These are phyloP conservation scores for Amphiura filiformis DNA, from an alignment of 35 echinoderm and acorn worm species.

Conservation along the genomic window DNA sequence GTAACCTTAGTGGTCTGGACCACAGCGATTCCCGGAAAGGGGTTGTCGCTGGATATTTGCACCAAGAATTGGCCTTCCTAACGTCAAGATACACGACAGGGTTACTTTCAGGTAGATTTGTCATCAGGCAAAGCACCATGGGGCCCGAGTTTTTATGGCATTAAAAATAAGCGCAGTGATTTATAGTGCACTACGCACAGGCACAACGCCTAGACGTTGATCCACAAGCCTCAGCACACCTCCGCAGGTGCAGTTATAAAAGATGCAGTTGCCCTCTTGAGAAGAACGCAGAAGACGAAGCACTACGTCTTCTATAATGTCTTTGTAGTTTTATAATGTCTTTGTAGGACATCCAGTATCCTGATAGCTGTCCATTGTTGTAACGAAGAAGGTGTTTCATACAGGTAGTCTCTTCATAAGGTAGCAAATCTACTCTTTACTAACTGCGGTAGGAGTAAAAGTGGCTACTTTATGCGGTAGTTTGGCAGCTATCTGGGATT, in stretches of 20 bases:
- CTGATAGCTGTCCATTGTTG: background rate
- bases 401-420: background rate
- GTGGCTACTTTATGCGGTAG: background rate
- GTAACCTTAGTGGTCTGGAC: conserved; percentile 50
- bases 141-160: background rate
- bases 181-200: no score
- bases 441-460: no score
- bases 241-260: background rate
- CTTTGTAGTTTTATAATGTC: no score
- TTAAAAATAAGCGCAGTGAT: no score
- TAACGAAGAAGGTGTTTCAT: background rate
- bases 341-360: background rate
- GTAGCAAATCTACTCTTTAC: background rate
- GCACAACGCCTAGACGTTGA: no score
- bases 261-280: background rate
- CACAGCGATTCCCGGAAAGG: conserved; percentile 32
- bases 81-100: background rate
- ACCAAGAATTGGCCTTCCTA: background rate
- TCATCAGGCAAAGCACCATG: background rate
- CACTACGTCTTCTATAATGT: background rate
- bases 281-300: background rate
- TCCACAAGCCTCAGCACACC: no score
- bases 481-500: background rate
- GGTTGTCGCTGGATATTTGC: background rate
- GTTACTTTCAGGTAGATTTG: background rate